Evolutionary conservation across 2,113 vertebrate genomes (phyloP).

Genomic region (Trochalopteron elliotii): DNA sequence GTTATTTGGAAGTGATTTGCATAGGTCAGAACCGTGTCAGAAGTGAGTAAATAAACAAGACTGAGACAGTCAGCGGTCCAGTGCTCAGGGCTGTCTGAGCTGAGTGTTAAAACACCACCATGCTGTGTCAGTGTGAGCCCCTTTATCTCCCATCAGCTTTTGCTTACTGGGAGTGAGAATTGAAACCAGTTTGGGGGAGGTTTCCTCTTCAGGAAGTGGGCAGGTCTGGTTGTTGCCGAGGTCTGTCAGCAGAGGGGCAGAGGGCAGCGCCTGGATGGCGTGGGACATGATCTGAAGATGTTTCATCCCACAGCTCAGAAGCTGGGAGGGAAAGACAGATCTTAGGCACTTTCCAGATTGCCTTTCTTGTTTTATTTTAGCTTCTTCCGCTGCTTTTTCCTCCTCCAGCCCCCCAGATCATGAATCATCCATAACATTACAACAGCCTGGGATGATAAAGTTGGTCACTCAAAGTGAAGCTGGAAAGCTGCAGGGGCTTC

Average conservation of each 20-base stretch:
- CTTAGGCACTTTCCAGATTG: neutral
- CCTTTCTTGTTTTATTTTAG: neutral
- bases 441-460: neutral
- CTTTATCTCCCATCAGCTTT: neutral
- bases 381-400: neutral
- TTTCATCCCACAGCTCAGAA: neutral
- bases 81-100: neutral
- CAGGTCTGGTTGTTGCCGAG: neutral
- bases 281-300: neutral
- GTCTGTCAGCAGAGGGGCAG: neutral
- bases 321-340: neutral
- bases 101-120: rapidly evolving
- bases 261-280: neutral
- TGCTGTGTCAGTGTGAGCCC: neutral
- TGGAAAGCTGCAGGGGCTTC: neutral
- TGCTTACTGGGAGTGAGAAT: neutral
- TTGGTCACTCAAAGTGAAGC: neutral
- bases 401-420: rapidly evolving
- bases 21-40: neutral
- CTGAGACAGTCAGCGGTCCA: rapidly evolving
- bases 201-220: neutral
- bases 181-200: neutral
- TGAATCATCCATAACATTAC: neutral
- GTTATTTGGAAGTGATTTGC: neutral
- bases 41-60: neutral